phyloP scores from a whole-genome alignment of 2,113 vertebrate genomes.

The Leucopsar rothschildi region DNA sequence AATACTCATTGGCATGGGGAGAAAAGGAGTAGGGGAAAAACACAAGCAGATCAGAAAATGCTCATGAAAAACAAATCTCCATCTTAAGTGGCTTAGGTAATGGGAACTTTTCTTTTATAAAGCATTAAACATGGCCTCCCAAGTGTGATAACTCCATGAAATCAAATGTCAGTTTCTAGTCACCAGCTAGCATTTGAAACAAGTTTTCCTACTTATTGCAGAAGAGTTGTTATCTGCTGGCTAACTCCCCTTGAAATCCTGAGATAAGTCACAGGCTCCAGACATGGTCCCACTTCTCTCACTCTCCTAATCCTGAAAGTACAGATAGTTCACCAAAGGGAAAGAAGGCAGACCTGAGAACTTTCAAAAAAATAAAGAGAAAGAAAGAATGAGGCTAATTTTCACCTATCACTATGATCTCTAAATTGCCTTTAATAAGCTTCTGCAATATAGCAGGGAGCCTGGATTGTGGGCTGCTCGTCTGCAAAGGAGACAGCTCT shows the following conservation, averaged over 20 bases:
- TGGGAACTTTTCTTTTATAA: constrained; percentile 1
- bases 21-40: background rate
- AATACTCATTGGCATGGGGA: background rate
- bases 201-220: constrained; percentile 47
- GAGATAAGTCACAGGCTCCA: constrained; percentile 39
- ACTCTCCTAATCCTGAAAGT: background rate
- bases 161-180: constrained; percentile 24
- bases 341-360: constrained; percentile 23
- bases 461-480: constrained; percentile 7
- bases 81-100: background rate
- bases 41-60: background rate
- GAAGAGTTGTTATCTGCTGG: constrained; percentile 37
- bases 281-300: background rate
- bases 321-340: constrained; percentile 19
- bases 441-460: constrained; percentile 47
- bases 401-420: constrained; percentile 41
- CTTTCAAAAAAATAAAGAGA: background rate
- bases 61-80: background rate
- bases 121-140: constrained; percentile 26
- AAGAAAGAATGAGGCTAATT: background rate
- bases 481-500: constrained; percentile 32
- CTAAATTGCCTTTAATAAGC: constrained; percentile 46
- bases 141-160: constrained; percentile 2
- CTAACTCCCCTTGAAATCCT: constrained; percentile 23
- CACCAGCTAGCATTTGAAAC: constrained; percentile 14